Evolutionary conservation across 1,140 invertebrate species (phyloP).

Genomic region (Pectinophora gossypiella): DNA sequence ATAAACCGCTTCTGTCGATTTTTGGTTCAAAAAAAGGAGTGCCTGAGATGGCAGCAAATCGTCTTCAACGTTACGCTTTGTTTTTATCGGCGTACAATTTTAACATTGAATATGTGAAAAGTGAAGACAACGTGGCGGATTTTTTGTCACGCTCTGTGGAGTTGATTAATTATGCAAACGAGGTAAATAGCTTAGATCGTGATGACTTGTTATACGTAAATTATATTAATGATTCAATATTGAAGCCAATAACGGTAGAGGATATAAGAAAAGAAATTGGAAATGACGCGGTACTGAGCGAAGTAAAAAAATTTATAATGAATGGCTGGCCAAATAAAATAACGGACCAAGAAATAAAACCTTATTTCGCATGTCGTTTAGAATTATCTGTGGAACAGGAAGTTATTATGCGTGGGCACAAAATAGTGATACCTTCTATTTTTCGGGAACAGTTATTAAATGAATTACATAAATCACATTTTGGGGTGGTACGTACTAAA

Average conservation of each 20-base stretch:
- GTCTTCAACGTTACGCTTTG: slow-evolving; percentile 29
- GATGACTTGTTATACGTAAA: background rate
- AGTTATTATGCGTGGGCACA: slow-evolving; percentile 3
- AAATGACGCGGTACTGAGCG: background rate
- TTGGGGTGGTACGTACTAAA: slow-evolving; percentile 33
- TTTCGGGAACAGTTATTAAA: slow-evolving; percentile 15
- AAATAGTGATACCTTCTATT: slow-evolving; percentile 22
- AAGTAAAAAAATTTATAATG: background rate
- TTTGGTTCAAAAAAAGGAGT: slow-evolving; percentile 23
- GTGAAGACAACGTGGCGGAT: slow-evolving; percentile 2
- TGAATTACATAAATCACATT: slow-evolving; percentile 24
- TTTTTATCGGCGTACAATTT: slow-evolving; percentile 8
- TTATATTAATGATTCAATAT: background rate
- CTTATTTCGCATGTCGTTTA: background rate
- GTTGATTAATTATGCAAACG: background rate
- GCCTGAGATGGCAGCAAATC: slow-evolving; percentile 17
- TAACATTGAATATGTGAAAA: slow-evolving; percentile 8
- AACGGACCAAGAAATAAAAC: background rate
- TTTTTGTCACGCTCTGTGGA: background rate
- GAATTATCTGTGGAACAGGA: slow-evolving; percentile 3
- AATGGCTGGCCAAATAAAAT: background rate
- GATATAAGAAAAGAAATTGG: background rate
- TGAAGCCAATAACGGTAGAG: background rate
- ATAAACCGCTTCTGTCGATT: slow-evolving; percentile 28
- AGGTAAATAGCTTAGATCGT: background rate